Base-by-base conservation (phyloP, 2,113 vertebrate genomes). In the Ailuropoda melanoleuca region DNA sequence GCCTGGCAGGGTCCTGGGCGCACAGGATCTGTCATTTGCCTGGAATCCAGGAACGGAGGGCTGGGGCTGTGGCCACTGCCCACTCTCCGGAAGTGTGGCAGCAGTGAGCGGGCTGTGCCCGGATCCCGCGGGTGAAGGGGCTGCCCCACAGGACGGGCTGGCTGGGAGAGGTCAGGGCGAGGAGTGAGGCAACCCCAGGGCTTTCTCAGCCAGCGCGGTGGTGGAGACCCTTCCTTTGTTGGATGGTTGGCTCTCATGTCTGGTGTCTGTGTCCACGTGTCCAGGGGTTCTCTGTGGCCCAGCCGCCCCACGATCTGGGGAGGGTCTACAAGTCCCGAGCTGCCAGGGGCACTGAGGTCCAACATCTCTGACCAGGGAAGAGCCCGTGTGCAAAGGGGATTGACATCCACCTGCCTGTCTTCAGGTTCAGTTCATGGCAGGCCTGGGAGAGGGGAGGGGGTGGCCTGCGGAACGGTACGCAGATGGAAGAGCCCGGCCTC, bases 341-440 rank as follows among this genome's bases (percentile, higher is more conserved):
- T 50, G 8, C 55, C 1, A 1, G 15, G 12, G 8, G 4, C 66
- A 18, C 66, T 1, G n/a, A 34, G 53, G 55, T 18, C 26, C 23
- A 24, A 29, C 18, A 1, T 34, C 58, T 68, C 6, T 0, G 1
- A 15, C 26, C 12, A 0, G 48, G 62, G 50, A 15, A 37, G 50
- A 62, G 50, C n/a, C 26, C 4, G 4, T 0, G 39, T 4, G 39
- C 8, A 26, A 34, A 19, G 78, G 21, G 55, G 39, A 43, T 9
- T 0, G 58, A 24, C 6, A 0, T 2, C 9, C 10, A 17, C 74
- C 3, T 1, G 15, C 21, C 23, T 0, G 29, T 23, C 3, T 37
- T 55, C 34, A 29, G n/a, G 6, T 2, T 13, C 15, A 19, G 23
- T 8, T 39, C 46, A 2, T 0, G 6, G 12, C 3, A 1, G 19